Evolutionary conservation across 1,140 invertebrate genomes (phyloP).

Genomic region (Drosophila asahinai): DNA sequence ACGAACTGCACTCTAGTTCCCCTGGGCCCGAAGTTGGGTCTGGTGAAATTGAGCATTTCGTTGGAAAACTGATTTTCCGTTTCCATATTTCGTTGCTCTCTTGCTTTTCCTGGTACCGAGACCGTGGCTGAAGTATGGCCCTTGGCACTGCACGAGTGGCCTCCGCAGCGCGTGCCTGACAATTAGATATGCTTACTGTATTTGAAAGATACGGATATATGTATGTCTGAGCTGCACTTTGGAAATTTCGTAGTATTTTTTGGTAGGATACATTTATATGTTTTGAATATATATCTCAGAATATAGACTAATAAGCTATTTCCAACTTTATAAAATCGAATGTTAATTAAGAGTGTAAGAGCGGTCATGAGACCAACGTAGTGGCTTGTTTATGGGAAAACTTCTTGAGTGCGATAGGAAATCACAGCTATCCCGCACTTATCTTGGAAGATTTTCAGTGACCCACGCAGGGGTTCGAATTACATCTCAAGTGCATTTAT

Average conservation of each 20-base stretch:
- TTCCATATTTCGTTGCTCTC: slow-evolving; percentile 12
- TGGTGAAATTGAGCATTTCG: slow-evolving; percentile 55
- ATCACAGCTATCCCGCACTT: no score
- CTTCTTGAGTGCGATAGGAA: no score
- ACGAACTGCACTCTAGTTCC: slow-evolving; percentile 12
- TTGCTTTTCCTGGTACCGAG: slow-evolving; percentile 2
- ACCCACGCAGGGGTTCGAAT: no score
- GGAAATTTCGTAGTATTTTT: neutral
- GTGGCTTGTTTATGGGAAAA: no score
- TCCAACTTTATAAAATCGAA: no score
- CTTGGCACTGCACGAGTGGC: slow-evolving; percentile 31
- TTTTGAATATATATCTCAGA: neutral
- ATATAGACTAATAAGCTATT: no score
- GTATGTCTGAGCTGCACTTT: neutral
- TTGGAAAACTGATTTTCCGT: slow-evolving; percentile 44
- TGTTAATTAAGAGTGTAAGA: no score
- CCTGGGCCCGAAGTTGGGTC: slow-evolving; percentile 21
- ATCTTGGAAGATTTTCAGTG: no score
- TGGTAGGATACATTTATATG: neutral
- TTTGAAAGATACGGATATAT: neutral
- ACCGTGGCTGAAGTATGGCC: slow-evolving; percentile 32
- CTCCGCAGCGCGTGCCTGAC: slow-evolving; percentile 40
- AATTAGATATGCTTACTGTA: slow-evolving; percentile 36
- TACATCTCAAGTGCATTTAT: no score
- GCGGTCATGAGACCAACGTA: no score